Conservation (phyloP, 2,797 vertebrate genomes). For the Bradypodion ventrale region DNA sequence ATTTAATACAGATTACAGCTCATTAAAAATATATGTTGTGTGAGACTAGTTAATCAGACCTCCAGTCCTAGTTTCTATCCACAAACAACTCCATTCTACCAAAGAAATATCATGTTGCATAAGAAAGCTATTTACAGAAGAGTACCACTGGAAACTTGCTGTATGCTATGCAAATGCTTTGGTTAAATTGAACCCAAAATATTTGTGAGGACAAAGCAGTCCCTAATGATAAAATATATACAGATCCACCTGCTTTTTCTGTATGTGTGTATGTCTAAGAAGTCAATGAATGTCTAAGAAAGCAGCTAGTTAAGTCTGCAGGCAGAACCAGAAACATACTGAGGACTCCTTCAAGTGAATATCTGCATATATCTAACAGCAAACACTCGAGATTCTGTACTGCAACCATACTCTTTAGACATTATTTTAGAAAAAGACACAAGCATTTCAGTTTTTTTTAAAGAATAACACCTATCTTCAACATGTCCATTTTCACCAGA, state of each 20-base stretch:
- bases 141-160: background rate
- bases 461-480: background rate
- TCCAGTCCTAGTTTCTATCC: background rate
- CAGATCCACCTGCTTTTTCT: background rate
- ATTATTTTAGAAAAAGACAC: background rate
- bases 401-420: background rate
- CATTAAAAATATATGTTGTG: conserved; percentile 21
- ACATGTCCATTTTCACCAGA: too few species aligned
- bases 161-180: background rate
- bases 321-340: conserved; percentile 13
- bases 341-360: background rate
- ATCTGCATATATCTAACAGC: background rate
- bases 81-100: conserved; percentile 22
- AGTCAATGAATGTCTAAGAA: too few species aligned
- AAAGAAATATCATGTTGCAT: conserved; percentile 29
- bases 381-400: conserved; percentile 20
- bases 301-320: background rate
- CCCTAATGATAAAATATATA: background rate
- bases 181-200: background rate
- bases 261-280: too few species aligned
- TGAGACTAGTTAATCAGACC: conserved; percentile 19
- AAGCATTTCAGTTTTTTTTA: background rate
- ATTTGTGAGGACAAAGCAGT: background rate
- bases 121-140: conserved; percentile 39
- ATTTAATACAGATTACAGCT: conserved; percentile 21